Conservation (phyloP, 2,888 invertebrate species). For the Rhagophthalmus giganteus region DNA sequence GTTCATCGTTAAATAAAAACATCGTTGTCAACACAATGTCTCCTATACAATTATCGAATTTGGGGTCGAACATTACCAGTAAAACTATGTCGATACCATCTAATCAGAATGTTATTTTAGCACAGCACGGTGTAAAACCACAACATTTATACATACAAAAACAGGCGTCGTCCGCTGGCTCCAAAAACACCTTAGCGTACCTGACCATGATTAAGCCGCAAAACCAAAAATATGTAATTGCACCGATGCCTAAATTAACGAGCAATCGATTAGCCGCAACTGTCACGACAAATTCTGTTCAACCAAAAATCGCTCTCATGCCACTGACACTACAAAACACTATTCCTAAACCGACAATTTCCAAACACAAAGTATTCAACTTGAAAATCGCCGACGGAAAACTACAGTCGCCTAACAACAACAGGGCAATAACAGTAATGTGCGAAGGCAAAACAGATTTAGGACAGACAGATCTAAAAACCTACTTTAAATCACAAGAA, state of each 20-base stretch:
- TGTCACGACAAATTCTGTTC: slow-evolving; percentile 60
- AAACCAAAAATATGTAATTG: slow-evolving; percentile 62
- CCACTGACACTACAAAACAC: slow-evolving; percentile 44
- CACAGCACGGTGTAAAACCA: slow-evolving; percentile 40
- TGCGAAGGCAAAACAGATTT: slow-evolving; percentile 51
- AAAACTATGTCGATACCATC: background rate
- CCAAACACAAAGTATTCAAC: slow-evolving; percentile 65
- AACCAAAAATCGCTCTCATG: slow-evolving; percentile 51
- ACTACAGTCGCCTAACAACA: slow-evolving; percentile 63
- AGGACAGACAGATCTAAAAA: slow-evolving; percentile 45
- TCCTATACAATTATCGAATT: slow-evolving; percentile 43
- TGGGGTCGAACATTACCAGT: slow-evolving; percentile 19
- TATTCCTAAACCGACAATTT: slow-evolving; percentile 33
- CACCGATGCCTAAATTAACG: slow-evolving; percentile 64
- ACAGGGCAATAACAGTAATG: slow-evolving; percentile 66
- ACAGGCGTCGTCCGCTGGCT: slow-evolving; percentile 50
- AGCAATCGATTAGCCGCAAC: slow-evolving; percentile 62
- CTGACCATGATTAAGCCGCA: slow-evolving; percentile 60
- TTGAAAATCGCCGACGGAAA: slow-evolving; percentile 70
- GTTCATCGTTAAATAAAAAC: slow-evolving; percentile 26
- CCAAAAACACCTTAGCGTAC: slow-evolving; percentile 59
- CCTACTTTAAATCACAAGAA: slow-evolving; percentile 57
- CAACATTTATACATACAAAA: slow-evolving; percentile 65
- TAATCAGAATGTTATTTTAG: slow-evolving; percentile 42
- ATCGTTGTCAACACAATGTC: slow-evolving; percentile 39